A percentile compares a stretch with the other conserved stretches of the same genome.
Evolutionary conservation across 2,113 vertebrate genomes (phyloP).

Genomic region (Neotoma lepida): DNA sequence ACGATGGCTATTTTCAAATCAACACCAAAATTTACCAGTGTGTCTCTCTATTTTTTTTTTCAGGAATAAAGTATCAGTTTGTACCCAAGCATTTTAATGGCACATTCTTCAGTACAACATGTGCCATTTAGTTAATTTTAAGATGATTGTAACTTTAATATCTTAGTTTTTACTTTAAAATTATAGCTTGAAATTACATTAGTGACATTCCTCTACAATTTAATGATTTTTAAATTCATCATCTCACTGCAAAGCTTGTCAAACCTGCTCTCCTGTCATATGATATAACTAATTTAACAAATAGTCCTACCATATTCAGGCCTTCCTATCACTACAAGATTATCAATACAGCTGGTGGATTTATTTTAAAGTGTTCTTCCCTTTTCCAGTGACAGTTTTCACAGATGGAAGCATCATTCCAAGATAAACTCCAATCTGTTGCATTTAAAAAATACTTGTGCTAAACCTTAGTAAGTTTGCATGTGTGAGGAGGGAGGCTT

Average conservation of each 20-base stretch:
- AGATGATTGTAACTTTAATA: slow-evolving; percentile 46
- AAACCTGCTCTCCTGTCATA: slow-evolving; percentile 62
- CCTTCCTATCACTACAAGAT: slow-evolving; percentile 67
- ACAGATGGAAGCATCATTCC: slow-evolving; percentile 79
- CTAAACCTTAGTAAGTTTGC: slow-evolving; percentile 72
- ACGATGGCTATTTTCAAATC: not conserved
- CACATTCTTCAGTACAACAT: not conserved
- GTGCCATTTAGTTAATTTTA: slow-evolving; percentile 60
- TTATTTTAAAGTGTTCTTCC: slow-evolving; percentile 81
- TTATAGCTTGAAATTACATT: slow-evolving; percentile 54
- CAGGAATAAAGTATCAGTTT: not conserved
- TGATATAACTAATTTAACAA: slow-evolving; percentile 72
- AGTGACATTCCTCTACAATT: slow-evolving; percentile 41
- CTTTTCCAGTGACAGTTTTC: slow-evolving; percentile 77
- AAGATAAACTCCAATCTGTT: slow-evolving; percentile 81
- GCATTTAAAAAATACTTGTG: slow-evolving; percentile 74
- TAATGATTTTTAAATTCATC: slow-evolving; percentile 67
- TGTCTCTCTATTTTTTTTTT: not conserved
- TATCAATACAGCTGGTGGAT: slow-evolving; percentile 80
- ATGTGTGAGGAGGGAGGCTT: slow-evolving; percentile 64
- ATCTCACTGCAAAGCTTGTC: slow-evolving; percentile 30
- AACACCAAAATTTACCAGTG: not conserved
- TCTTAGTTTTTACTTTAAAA: slow-evolving; percentile 54
- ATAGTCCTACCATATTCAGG: slow-evolving; percentile 65
- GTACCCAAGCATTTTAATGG: not conserved